Conservation (phyloP, 1,140 invertebrate genomes). For the Drosophila kurseongensis region DNA sequence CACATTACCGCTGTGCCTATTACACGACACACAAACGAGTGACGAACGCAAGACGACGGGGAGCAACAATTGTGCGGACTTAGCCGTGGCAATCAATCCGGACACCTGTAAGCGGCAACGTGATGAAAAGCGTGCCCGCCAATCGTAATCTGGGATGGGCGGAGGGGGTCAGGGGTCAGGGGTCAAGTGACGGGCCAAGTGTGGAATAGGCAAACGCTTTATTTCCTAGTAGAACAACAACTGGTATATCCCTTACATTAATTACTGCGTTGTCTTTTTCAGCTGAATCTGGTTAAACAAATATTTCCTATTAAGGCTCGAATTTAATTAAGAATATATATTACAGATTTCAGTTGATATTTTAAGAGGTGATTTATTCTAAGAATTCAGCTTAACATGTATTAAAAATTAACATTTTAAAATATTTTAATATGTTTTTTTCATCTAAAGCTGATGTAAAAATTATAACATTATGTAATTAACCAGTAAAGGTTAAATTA, state of each 20-base stretch:
- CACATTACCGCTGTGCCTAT: conserved; percentile 61
- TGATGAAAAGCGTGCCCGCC: conserved; percentile 53
- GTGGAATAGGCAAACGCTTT: conserved; percentile 22
- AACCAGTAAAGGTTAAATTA: no score
- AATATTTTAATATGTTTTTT: no score
- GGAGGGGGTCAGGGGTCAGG: conserved; percentile 3
- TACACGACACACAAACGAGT: conserved; percentile 54
- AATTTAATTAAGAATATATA: no score
- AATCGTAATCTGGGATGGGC: not conserved
- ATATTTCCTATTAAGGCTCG: not conserved
- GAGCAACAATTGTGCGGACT: conserved; percentile 45
- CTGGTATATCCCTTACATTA: not conserved
- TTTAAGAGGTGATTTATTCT: no score
- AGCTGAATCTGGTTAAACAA: not conserved
- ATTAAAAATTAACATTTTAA: no score
- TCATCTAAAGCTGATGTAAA: no score
- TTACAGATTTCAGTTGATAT: no score
- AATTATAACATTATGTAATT: no score
- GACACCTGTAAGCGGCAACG: conserved; percentile 54
- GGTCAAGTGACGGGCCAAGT: not conserved
- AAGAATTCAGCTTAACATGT: no score
- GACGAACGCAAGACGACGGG: conserved; percentile 28
- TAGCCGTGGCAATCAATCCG: conserved; percentile 42
- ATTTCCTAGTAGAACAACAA: conserved; percentile 10
- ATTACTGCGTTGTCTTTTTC: not conserved